Percentiles rank a stretch among this genome's conserved stretches.
Evolutionary conservation across 2,797 vertebrate species (phyloP).

Genomic region (Micropoecilia bifurca): DNA sequence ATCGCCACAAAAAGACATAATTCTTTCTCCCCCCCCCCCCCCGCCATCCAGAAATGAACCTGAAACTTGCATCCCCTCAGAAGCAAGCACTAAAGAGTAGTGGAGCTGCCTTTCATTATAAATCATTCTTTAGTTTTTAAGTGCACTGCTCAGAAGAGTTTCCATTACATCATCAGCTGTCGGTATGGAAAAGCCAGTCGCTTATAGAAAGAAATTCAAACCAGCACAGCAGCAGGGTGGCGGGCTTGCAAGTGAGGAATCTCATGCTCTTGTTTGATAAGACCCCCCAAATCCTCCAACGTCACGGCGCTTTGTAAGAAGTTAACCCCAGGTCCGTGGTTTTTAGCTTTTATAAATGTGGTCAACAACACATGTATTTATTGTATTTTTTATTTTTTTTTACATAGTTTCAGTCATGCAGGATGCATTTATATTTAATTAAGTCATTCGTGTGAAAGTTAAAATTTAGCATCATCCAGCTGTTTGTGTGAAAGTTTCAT

Average conservation of each 20-base stretch:
- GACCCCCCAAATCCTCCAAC: conserved; percentile 1
- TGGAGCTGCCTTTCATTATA: conserved; percentile 76
- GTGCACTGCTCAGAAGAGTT: conserved; percentile 72
- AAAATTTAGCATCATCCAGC: background rate
- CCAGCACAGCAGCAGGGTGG: conserved; percentile 50
- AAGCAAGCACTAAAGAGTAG: background rate
- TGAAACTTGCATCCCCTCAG: conserved; percentile 25
- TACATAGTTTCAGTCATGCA: background rate
- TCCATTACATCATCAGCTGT: conserved; percentile 83
- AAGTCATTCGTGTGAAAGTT: background rate
- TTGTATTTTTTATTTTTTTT: background rate
- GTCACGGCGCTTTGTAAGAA: background rate
- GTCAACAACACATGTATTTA: background rate
- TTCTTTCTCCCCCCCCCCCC: conserved; percentile 1
- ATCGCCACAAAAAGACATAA: conserved; percentile 47
- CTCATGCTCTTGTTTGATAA: conserved; percentile 20
- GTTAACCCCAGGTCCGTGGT: no score
- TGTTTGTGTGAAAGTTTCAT: background rate
- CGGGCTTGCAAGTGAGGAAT: conserved; percentile 37
- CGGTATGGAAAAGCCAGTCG: conserved; percentile 68
- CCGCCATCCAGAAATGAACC: conserved; percentile 6
- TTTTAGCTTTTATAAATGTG: background rate
- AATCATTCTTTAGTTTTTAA: conserved; percentile 74
- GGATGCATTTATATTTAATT: background rate
- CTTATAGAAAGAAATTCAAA: conserved; percentile 76